Base-by-base conservation (phyloP, 2,888 invertebrate genomes). In the Panzeria rudis region DNA sequence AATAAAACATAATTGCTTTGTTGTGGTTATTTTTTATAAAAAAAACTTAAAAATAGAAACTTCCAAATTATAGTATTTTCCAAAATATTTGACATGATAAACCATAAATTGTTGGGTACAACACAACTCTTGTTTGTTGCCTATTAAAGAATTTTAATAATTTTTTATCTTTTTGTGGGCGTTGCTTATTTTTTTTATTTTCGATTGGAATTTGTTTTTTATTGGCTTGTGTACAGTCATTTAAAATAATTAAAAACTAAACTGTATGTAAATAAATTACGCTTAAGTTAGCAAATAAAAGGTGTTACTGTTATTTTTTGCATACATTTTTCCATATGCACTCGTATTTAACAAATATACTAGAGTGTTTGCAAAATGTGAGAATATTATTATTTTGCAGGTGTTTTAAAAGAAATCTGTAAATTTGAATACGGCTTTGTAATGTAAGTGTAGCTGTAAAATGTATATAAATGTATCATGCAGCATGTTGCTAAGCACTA, bases 11-110 rank as follows among this genome's bases (percentile, higher is more conserved):
- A 44, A 23, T 68, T 41, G 25, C 35, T 56, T 56, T 41, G 15
- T 72, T 29, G 29, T 52, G 20, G 23, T 25, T 15, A 9, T 59
- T 59, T 75, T 52, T 64, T 7, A 17, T 5, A 20, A 35, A 7
- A 69, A 20, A 29, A 38, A 38, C 29, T 29, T 54, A 44, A 56
- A 32, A 64, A 66, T 44, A 66, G 64, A 73, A 76, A 77, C 64
- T 71, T 38, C 7, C 52, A 82, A 76, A 76, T 69, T 64, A 84
- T 76, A 25, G 61, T 62, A 38, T 79, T 76, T 80, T 29, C n/a
- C 25, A 41, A 84, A 76, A 76, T 54, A 76, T 80, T 71, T 84
- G 80, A 84, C 84, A 76, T 61, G 59, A 66, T 71, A 69, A 72
- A 72, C 66, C 41, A 80, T 80, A 52, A 76, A 80, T 80, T 59